Conservation (phyloP, 2,113 vertebrate species). For the Bagarius yarrelli region DNA sequence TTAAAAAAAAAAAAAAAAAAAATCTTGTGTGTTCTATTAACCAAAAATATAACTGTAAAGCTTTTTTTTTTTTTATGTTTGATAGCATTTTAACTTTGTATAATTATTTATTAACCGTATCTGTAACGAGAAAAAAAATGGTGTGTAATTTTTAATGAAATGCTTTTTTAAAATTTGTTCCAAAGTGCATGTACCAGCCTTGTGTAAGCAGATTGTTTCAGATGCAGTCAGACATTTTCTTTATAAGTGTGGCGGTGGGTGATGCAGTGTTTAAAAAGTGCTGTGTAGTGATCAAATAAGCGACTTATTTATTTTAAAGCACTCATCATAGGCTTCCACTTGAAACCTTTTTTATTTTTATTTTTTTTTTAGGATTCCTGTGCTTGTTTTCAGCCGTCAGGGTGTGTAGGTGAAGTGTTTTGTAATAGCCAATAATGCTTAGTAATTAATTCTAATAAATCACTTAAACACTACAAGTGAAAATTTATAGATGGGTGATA, state of each 20-base stretch:
- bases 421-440: too few species aligned
- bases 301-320: too few species aligned
- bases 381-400: too few species aligned
- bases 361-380: too few species aligned
- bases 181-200: constrained; percentile 48
- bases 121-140: constrained; percentile 41
- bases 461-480: too few species aligned
- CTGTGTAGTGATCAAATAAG: background rate
- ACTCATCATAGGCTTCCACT: too few species aligned
- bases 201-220: constrained; percentile 57
- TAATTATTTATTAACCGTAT: constrained; percentile 33
- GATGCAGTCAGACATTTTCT: constrained; percentile 27
- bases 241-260: background rate
- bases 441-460: too few species aligned
- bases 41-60: constrained; percentile 30
- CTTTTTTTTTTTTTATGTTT: constrained; percentile 30
- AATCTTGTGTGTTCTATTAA: constrained; percentile 27
- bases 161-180: constrained; percentile 16
- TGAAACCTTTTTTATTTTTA: too few species aligned
- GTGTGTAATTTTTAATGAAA: constrained; percentile 32
- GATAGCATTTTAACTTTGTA: constrained; percentile 45
- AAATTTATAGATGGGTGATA: too few species aligned
- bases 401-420: too few species aligned
- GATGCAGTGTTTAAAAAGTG: background rate
- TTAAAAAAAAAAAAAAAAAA: constrained; percentile 11